Conservation (phyloP, 1,140 invertebrate species). For the Cyclina sinensis region DNA sequence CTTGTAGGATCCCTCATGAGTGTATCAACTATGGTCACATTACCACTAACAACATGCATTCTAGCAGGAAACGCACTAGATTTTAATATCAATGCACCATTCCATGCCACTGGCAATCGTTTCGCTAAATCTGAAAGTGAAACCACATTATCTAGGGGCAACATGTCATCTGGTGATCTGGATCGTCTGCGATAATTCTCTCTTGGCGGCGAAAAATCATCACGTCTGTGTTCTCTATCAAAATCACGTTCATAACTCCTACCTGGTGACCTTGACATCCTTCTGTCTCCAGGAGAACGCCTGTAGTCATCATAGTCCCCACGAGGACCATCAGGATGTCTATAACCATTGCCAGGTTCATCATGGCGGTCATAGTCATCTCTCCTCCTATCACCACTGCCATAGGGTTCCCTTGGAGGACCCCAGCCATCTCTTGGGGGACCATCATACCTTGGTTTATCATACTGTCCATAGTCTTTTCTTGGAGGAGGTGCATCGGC, state of each 20-base stretch:
- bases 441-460: conserved; percentile 69
- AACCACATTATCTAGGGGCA: conserved; percentile 58
- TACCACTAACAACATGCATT: conserved; percentile 98
- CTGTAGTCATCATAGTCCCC: conserved; percentile 66
- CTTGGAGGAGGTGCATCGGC: conserved; percentile 67
- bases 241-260: conserved; percentile 65
- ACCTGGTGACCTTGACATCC: conserved; percentile 68
- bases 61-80: conserved; percentile 98
- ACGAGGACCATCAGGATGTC: conserved; percentile 71
- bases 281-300: conserved; percentile 65
- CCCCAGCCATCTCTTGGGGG: conserved; percentile 75
- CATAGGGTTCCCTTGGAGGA: conserved; percentile 61
- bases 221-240: conserved; percentile 65
- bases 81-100: conserved; percentile 97
- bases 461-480: conserved; percentile 68
- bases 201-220: conserved; percentile 48
- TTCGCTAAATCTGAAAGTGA: conserved; percentile 87
- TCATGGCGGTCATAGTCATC: conserved; percentile 69
- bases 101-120: conserved; percentile 93
- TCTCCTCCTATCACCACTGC: conserved; percentile 61
- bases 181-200: conserved; percentile 58
- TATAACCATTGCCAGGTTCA: conserved; percentile 67
- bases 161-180: conserved; percentile 54
- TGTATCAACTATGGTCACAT: conserved; percentile 96
- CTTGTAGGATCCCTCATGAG: conserved; percentile 91